Conservation (phyloP, 2,888 invertebrate species). For the Xanthorhoe spadicearia region DNA sequence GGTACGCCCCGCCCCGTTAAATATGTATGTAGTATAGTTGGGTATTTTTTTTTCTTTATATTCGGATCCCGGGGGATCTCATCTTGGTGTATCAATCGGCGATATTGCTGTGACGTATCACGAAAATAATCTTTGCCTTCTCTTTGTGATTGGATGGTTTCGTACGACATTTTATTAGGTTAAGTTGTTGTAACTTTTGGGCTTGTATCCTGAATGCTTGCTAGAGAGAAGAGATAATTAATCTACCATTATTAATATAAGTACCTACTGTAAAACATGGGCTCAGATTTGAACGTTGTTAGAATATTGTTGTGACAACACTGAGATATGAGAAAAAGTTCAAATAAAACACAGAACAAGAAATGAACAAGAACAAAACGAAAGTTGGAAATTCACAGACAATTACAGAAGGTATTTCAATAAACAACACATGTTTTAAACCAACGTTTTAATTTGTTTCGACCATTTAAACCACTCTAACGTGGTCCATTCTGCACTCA, state of each 20-base stretch:
- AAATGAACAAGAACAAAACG: slow-evolving; percentile 1
- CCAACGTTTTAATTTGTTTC: slow-evolving; percentile 38
- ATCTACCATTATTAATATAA: not conserved
- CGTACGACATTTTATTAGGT: slow-evolving; percentile 11
- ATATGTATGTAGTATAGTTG: slow-evolving; percentile 69
- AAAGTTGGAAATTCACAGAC: slow-evolving; percentile 34
- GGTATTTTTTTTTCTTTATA: slow-evolving; percentile 59
- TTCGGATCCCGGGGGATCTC: slow-evolving; percentile 67
- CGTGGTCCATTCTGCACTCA: slow-evolving; percentile 33
- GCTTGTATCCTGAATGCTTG: not conserved
- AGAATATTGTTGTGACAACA: too few relatives aligned
- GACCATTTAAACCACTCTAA: slow-evolving; percentile 38
- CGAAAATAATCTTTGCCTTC: slow-evolving; percentile 65
- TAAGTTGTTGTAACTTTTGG: not conserved
- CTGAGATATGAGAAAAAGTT: too few relatives aligned
- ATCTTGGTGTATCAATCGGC: slow-evolving; percentile 75
- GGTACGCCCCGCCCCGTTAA: slow-evolving; percentile 74
- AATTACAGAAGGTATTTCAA: slow-evolving; percentile 36
- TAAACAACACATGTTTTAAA: slow-evolving; percentile 34
- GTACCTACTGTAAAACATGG: too few relatives aligned
- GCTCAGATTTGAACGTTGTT: too few relatives aligned
- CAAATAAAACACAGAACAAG: not conserved
- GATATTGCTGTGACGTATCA: slow-evolving; percentile 66
- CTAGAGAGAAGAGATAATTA: not conserved
- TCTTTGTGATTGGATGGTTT: slow-evolving; percentile 29